Conservation (phyloP, 2,888 invertebrate genomes). For the Troglohyphantes excavatus region DNA sequence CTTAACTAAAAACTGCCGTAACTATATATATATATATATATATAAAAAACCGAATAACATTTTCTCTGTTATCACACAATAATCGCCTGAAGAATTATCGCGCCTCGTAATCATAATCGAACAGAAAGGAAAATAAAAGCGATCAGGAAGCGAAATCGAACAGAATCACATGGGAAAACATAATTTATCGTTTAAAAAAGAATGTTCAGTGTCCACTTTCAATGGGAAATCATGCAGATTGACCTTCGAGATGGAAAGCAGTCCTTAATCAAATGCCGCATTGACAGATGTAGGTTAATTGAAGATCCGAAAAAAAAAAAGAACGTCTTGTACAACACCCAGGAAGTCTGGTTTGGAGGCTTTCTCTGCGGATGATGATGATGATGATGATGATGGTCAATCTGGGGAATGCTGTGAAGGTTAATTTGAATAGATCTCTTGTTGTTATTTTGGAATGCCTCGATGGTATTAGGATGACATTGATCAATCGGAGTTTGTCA, state of each 20-base stretch:
- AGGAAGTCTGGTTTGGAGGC: background rate
- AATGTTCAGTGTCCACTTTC: background rate
- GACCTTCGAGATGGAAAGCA: background rate
- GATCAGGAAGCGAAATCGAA: background rate
- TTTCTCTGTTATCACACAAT: background rate
- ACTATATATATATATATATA: too few relatives aligned
- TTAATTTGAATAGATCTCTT: conserved; percentile 17
- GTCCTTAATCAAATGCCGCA: conserved; percentile 49
- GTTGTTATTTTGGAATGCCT: background rate
- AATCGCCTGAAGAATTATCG: background rate
- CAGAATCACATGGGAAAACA: background rate
- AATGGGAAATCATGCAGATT: background rate
- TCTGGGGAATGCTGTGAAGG: background rate
- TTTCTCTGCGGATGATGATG: background rate
- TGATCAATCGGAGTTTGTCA: background rate
- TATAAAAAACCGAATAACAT: too few relatives aligned
- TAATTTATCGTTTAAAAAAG: background rate
- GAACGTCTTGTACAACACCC: background rate
- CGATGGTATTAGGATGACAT: background rate
- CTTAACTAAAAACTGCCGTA: too few relatives aligned
- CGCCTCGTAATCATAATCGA: background rate
- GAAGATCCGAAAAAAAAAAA: conserved; percentile 19
- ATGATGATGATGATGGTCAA: too few relatives aligned
- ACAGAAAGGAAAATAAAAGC: background rate
- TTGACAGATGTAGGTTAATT: conserved; percentile 68